phyloP scores from a whole-genome alignment of 1,140 invertebrate genomes.

The Grapholita molesta region DNA sequence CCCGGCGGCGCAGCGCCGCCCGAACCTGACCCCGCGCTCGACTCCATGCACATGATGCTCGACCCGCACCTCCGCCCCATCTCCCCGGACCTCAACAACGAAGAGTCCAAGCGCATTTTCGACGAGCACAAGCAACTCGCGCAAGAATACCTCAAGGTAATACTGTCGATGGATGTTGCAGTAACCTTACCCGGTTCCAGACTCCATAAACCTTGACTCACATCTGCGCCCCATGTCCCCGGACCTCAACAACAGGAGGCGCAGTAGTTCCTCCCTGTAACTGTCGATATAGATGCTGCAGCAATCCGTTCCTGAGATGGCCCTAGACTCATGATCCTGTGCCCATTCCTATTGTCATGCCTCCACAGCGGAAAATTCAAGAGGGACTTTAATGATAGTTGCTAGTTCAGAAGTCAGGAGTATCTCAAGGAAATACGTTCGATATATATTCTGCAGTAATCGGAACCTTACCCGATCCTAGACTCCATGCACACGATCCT shows the following conservation, averaged over 20 bases:
- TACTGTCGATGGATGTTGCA: neutral
- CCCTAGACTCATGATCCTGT: too few species aligned
- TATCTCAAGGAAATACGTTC: constrained; percentile 80
- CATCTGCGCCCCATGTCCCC: too few species aligned
- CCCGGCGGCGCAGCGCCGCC: constrained; percentile 50
- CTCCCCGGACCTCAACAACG: constrained; percentile 86
- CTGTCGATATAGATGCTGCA: too few species aligned
- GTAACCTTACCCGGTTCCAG: constrained; percentile 80
- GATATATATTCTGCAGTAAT: too few species aligned
- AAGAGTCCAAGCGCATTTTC: constrained; percentile 89
- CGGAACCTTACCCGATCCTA: constrained; percentile 79
- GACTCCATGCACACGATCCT: constrained; percentile 87
- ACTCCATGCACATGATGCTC: constrained; percentile 86
- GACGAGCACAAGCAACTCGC: constrained; percentile 90
- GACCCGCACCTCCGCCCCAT: constrained; percentile 89
- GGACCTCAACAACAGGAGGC: too few species aligned
- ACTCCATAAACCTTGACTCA: constrained; percentile 81
- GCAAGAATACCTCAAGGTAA: constrained; percentile 85
- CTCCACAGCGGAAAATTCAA: too few species aligned
- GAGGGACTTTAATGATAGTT: too few species aligned
- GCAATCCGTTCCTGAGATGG: too few species aligned
- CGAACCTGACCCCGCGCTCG: constrained; percentile 80
- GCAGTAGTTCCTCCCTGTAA: constrained; percentile 86
- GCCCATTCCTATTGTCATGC: too few species aligned
- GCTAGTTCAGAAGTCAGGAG: too few species aligned